phyloP scores from a whole-genome alignment of 1,140 invertebrate genomes.

The Lasioglossum albipes region DNA sequence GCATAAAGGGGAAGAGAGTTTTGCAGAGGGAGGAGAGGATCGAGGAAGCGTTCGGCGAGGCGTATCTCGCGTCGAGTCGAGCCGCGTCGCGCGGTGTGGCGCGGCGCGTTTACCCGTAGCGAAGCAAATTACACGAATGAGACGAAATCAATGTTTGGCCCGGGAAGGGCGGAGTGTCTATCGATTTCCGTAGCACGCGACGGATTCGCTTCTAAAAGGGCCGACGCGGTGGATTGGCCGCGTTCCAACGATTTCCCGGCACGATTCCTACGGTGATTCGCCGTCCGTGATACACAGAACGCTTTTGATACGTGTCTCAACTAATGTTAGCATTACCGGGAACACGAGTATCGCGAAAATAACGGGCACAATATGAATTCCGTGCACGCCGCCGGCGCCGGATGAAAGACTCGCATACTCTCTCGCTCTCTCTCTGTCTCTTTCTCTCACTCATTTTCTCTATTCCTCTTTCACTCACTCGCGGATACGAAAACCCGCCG shows the following conservation, averaged over 20 bases:
- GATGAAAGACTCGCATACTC: too few relatives aligned
- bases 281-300: conserved; percentile 44
- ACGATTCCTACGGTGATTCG: conserved; percentile 44
- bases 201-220: conserved; percentile 41
- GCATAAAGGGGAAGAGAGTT: not conserved
- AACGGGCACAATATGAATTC: conserved; percentile 28
- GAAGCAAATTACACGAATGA: conserved; percentile 35
- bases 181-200: conserved; percentile 50
- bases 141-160: conserved; percentile 45
- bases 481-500: too few relatives aligned
- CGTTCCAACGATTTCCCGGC: conserved; percentile 49
- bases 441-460: too few relatives aligned
- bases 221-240: conserved; percentile 41
- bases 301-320: conserved; percentile 46
- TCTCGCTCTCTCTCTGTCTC: too few relatives aligned
- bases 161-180: conserved; percentile 34
- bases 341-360: conserved; percentile 34
- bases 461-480: too few relatives aligned
- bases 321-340: conserved; percentile 46
- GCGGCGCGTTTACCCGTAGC: conserved; percentile 15
- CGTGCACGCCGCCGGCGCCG: not conserved
- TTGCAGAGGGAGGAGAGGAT: not conserved
- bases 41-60: not conserved
- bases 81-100: not conserved
- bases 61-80: conserved; percentile 8